Evolutionary conservation across 2,888 invertebrate species (phyloP), one percentile per base, ranked within the genome.

Genomic region (Lissonota sp.): DNA sequence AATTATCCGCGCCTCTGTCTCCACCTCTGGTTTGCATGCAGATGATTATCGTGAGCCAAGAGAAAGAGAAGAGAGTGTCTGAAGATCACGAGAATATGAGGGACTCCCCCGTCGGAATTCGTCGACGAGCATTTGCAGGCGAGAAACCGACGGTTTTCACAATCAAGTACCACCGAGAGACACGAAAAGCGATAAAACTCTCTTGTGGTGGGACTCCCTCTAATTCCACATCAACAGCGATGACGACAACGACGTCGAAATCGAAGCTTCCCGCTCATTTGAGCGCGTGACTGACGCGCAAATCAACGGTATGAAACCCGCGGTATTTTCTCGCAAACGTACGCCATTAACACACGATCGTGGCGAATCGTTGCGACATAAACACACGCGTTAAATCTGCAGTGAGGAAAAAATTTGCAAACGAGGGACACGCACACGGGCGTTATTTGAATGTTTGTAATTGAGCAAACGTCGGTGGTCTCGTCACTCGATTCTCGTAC

Each of bases 221-320:
- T 26, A 26, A 49, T 81, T 80, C 16, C 42, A 14, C 70, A 60
- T 64, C 74, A 14, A 55, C 26, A 26, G 26, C 71, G 78, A 69
- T 71, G 46, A 58, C 64, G 51, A 63, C 74, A 46, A 62, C 67
- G 64, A 72, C 60, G 69, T 72, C 55, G 79, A 72, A 83, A 81
- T 84, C 84, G 82, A 84, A 83, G 83, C 84, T 83, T 80, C 62
- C 77, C 67, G 86, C 84, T 85, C 87, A 83, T 86, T 89, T 87
- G 86, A 26, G 26, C 86, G 89, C 88, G 88, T 89, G 90, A 90
- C 88, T 88, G 88, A 90, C 87, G 90, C 87, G 87, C 87, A 88
- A 89, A 90, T 88, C 85, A 88, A 82, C 78, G 79, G 84, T 83
- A 83, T 82, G 83, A 79, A 85, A 84, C 85, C 74, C 62, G 66